These are phyloP conservation scores for Drosophila cognata DNA, from an alignment of 2,888 invertebrate species.

Conservation along the genomic window DNA sequence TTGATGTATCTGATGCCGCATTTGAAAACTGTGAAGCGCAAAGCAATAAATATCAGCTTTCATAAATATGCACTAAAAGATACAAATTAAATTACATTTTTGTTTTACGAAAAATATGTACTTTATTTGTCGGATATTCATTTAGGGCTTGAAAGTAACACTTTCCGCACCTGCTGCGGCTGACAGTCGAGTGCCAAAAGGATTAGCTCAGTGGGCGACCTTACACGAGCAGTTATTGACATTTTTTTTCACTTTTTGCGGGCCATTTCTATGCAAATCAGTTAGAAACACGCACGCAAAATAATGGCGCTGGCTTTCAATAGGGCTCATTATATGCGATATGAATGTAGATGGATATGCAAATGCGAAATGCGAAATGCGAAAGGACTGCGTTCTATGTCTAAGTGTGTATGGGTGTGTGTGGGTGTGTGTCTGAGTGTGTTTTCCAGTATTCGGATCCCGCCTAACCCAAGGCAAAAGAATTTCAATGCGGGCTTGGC, in stretches of 20 bases:
- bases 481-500: slow-evolving; percentile 61
- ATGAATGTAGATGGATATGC: slow-evolving; percentile 50
- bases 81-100: not conserved
- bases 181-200: slow-evolving; percentile 35
- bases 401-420: not conserved
- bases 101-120: not conserved
- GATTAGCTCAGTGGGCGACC: slow-evolving; percentile 46
- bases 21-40: not conserved
- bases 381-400: slow-evolving; percentile 1
- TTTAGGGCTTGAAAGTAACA: not conserved
- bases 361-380: slow-evolving; percentile 63
- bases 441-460: slow-evolving; percentile 1
- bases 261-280: slow-evolving; percentile 74
- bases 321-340: slow-evolving; percentile 64
- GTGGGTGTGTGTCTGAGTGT: not conserved
- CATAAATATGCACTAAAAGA: not conserved
- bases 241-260: slow-evolving; percentile 33
- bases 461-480: slow-evolving; percentile 47
- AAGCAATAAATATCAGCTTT: not conserved
- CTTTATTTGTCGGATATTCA: not conserved
- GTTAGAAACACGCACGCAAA: slow-evolving; percentile 64
- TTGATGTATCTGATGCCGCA: not conserved
- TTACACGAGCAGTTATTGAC: slow-evolving; percentile 51
- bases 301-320: slow-evolving; percentile 58
- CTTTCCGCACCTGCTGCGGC: not conserved